A percentile compares a stretch with the other conserved stretches of the same genome.
Conservation (phyloP, 1,140 invertebrate species). For the Drosophila setifemur region DNA sequence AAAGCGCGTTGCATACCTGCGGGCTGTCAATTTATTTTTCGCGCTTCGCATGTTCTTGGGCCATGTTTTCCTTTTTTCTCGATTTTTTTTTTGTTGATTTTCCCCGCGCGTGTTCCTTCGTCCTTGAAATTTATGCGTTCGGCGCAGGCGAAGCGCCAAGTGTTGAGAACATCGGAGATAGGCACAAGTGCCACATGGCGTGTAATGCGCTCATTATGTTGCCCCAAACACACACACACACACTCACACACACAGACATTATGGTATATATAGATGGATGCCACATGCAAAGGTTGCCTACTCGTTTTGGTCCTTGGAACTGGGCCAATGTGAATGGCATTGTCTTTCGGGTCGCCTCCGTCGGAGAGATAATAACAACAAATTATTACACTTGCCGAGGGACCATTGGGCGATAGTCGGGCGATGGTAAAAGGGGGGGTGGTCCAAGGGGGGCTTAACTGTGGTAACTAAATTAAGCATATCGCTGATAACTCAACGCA, state of each 20-base stretch:
- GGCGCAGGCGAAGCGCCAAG: constrained; percentile 62
- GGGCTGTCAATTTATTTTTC: constrained; percentile 74
- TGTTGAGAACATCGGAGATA: constrained; percentile 51
- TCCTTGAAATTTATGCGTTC: constrained; percentile 79
- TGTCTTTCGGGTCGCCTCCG: constrained; percentile 48
- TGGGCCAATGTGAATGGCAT: constrained; percentile 68
- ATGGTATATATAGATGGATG: constrained; percentile 49
- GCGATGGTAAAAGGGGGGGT: neutral
- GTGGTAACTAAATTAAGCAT: constrained; percentile 62
- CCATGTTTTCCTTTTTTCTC: constrained; percentile 17
- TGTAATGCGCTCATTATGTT: constrained; percentile 77
- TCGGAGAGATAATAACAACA: constrained; percentile 52
- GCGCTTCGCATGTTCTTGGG: constrained; percentile 64
- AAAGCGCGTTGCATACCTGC: constrained; percentile 63
- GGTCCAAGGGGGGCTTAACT: neutral
- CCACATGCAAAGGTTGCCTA: constrained; percentile 46
- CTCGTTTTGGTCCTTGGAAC: constrained; percentile 46
- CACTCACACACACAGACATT: constrained; percentile 13
- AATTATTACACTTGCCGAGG: constrained; percentile 59
- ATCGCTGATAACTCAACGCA: constrained; percentile 57
- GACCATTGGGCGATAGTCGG: constrained; percentile 2
- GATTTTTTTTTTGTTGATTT: neutral
- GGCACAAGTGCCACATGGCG: constrained; percentile 63
- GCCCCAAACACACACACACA: constrained; percentile 20
- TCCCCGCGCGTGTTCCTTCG: constrained; percentile 20